Evolutionary conservation across 2,797 vertebrate species (phyloP).

Genomic region (Acanthis flammea): DNA sequence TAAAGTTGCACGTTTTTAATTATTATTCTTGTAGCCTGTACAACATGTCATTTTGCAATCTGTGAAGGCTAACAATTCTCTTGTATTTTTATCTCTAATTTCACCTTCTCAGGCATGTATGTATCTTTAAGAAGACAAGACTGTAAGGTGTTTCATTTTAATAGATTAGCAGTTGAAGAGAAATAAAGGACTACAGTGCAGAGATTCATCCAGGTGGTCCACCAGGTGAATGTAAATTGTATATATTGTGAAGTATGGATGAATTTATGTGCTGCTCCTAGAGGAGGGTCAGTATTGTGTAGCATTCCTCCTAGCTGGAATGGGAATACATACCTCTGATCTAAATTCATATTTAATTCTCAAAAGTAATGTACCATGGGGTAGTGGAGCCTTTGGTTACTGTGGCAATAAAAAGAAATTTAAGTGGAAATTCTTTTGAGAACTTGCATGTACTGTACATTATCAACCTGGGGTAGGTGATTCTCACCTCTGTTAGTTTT

Average conservation of each 20-base stretch:
- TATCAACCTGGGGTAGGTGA: slow-evolving; percentile 19
- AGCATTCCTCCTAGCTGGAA: neutral
- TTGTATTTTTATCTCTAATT: neutral
- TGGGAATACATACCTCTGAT: neutral
- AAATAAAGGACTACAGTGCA: neutral
- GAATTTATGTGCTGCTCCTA: neutral
- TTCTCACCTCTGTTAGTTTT: slow-evolving; percentile 31
- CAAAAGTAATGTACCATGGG: slow-evolving; percentile 33
- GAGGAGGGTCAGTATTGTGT: neutral
- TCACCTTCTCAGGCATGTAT: neutral
- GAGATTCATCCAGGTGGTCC: neutral
- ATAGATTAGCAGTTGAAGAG: neutral
- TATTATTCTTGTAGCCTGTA: neutral
- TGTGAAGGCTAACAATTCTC: neutral
- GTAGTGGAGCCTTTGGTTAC: neutral
- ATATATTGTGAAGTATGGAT: neutral
- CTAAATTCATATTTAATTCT: slow-evolving; percentile 22
- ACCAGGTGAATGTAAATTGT: neutral
- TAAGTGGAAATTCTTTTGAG: slow-evolving; percentile 41
- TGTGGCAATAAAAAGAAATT: slow-evolving; percentile 31
- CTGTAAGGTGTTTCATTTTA: neutral
- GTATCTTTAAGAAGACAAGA: neutral
- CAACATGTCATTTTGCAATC: neutral
- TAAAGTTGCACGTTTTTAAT: neutral
- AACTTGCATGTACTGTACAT: slow-evolving; percentile 5